phyloP scores from a whole-genome alignment of 92 coral and sea anemone species.

The Siderastrea siderea region DNA sequence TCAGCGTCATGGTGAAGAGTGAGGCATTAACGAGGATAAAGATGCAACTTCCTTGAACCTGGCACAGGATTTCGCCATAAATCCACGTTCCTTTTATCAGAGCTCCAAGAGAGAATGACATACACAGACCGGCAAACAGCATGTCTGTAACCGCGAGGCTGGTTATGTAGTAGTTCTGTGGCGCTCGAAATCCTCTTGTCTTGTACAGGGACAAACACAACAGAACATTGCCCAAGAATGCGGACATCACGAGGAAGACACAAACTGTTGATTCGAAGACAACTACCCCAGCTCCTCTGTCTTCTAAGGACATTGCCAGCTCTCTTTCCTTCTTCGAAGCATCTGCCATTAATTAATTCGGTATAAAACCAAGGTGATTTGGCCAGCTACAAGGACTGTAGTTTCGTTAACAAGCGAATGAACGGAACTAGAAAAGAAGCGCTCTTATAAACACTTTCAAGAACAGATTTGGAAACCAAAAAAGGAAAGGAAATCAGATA shows the following conservation, averaged over 20 bases:
- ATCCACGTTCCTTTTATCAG: constrained; percentile 29
- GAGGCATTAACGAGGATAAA: constrained; percentile 13
- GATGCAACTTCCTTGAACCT: constrained; percentile 30
- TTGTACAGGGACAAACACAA: constrained; percentile 32
- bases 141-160: constrained; percentile 23
- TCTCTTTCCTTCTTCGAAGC: constrained; percentile 1
- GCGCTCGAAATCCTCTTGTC: constrained; percentile 10
- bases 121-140: constrained; percentile 25
- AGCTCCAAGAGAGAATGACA: constrained; percentile 23
- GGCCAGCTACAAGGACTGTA: no score
- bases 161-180: constrained; percentile 36
- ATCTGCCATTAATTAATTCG: background rate
- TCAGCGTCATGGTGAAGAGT: constrained; percentile 20
- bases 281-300: constrained; percentile 2
- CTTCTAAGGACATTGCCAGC: constrained; percentile 6
- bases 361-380: no score
- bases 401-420: no score
- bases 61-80: constrained; percentile 20
- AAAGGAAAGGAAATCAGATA: no score
- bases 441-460: no score
- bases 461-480: no score
- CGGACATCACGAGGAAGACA: constrained; percentile 3
- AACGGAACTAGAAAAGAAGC: no score
- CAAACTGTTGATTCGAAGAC: constrained; percentile 22
- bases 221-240: constrained; percentile 23